Evolutionary conservation across 2,113 vertebrate species (phyloP).

Genomic region (Laticauda laticaudata): DNA sequence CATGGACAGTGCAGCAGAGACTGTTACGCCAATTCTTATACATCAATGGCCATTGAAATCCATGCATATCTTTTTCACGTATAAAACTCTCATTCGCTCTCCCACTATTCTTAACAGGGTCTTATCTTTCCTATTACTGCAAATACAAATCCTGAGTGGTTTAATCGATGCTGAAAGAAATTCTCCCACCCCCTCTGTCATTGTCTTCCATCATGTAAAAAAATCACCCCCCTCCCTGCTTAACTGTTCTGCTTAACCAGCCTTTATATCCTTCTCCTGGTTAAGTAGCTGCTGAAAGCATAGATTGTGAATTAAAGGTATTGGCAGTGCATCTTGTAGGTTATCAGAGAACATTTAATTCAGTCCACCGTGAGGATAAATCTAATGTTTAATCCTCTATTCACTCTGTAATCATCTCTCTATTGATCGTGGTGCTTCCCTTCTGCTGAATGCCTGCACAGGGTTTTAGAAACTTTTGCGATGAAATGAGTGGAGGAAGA

Average conservation of each 20-base stretch:
- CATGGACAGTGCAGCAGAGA: neutral
- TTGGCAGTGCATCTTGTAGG: conserved; percentile 72
- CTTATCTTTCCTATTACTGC: neutral
- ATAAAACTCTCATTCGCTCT: neutral
- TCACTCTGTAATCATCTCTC: conserved; percentile 76
- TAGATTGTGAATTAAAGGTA: conserved; percentile 76
- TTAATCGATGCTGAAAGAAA: neutral
- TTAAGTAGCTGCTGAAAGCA: conserved; percentile 69
- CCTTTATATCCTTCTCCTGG: conserved; percentile 49
- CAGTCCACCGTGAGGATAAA: conserved; percentile 79
- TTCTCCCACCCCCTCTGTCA: neutral
- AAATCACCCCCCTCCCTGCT: neutral
- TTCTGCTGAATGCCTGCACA: conserved; percentile 69
- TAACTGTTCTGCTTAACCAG: neutral
- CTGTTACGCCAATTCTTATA: neutral
- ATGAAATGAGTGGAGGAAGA: conserved; percentile 64
- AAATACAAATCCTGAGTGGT: neutral
- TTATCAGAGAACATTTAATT: conserved; percentile 78
- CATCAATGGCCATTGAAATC: neutral
- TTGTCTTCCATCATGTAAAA: conserved; percentile 46
- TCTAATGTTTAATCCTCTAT: conserved; percentile 76
- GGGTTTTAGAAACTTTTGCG: conserved; percentile 76
- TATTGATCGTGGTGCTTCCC: conserved; percentile 69
- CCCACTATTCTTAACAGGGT: neutral
- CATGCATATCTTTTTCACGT: neutral